Evolutionary conservation across 1,140 invertebrate genomes (phyloP).

Genomic region (Galendromus occidentalis): DNA sequence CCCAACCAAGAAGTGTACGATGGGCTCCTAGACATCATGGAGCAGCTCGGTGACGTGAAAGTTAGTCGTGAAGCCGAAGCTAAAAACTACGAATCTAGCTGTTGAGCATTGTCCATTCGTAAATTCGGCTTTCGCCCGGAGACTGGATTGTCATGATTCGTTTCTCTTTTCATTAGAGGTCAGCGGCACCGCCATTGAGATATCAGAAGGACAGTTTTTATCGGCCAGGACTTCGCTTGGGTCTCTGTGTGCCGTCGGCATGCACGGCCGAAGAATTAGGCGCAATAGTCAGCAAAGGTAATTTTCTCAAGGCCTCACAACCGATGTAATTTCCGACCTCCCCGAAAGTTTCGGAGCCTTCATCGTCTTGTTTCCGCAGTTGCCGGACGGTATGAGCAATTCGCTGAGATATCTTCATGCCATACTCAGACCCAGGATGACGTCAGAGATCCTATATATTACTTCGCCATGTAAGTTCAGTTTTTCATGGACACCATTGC

Average conservation of each 20-base stretch:
- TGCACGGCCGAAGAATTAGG: background rate
- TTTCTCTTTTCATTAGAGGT: background rate
- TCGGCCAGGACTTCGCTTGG: background rate
- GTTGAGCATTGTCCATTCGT: too few relatives aligned
- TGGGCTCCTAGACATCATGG: background rate
- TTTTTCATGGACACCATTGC: too few relatives aligned
- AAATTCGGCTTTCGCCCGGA: too few relatives aligned
- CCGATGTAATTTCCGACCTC: background rate
- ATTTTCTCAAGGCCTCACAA: background rate
- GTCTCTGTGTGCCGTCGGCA: background rate
- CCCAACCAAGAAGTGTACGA: background rate
- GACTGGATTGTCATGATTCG: too few relatives aligned
- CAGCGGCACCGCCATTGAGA: background rate
- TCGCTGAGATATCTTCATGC: slow-evolving; percentile 2
- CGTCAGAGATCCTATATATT: slow-evolving; percentile 2
- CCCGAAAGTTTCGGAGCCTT: background rate
- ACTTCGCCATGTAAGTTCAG: background rate
- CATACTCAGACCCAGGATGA: background rate
- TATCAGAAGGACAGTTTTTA: background rate
- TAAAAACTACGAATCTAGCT: background rate
- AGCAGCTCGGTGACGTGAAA: background rate
- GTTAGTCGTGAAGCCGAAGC: background rate
- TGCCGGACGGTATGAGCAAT: background rate
- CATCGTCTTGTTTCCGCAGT: background rate
- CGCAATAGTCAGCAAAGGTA: background rate